These are phyloP conservation scores for Rhabdomys dilectus DNA, from an alignment of 2,113 vertebrate species.

Conservation along the genomic window DNA sequence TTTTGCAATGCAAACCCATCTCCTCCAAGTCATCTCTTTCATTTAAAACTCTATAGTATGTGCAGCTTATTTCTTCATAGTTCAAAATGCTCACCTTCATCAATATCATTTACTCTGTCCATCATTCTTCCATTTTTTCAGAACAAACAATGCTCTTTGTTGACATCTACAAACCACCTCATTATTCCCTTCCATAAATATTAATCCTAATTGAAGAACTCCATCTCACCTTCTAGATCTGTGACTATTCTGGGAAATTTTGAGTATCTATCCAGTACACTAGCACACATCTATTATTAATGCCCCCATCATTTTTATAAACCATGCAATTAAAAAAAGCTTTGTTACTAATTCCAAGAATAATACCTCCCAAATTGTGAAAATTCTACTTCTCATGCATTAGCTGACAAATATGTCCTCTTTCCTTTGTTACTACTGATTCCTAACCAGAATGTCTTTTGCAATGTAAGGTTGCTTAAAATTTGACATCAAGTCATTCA, in stretches of 20 bases:
- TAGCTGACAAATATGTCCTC: background rate
- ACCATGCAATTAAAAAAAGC: background rate
- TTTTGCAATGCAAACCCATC: background rate
- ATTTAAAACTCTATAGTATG: background rate
- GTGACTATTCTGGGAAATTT: conserved; percentile 3
- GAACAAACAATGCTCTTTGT: conserved; percentile 17
- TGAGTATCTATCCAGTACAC: background rate
- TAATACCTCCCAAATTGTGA: background rate
- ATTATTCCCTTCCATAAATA: background rate
- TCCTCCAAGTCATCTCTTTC: background rate
- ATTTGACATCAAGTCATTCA: conserved; percentile 49
- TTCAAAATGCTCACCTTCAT: background rate
- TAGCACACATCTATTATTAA: background rate
- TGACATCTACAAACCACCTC: background rate
- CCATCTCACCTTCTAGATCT: background rate
- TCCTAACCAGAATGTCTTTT: conserved; percentile 50
- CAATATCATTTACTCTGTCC: background rate
- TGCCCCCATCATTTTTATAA: conserved; percentile 10
- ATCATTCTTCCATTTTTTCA: background rate
- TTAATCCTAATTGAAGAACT: conserved; percentile 2
- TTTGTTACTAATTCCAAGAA: conserved; percentile 52
- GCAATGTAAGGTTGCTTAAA: conserved; percentile 16
- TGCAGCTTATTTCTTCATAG: conserved; percentile 20
- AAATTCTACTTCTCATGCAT: conserved; percentile 6
- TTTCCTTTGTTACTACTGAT: background rate